A percentile compares a stretch with the other conserved stretches of the same genome.
phyloP scores from a whole-genome alignment of 2,888 invertebrate genomes.

The Melanotus villosus region DNA sequence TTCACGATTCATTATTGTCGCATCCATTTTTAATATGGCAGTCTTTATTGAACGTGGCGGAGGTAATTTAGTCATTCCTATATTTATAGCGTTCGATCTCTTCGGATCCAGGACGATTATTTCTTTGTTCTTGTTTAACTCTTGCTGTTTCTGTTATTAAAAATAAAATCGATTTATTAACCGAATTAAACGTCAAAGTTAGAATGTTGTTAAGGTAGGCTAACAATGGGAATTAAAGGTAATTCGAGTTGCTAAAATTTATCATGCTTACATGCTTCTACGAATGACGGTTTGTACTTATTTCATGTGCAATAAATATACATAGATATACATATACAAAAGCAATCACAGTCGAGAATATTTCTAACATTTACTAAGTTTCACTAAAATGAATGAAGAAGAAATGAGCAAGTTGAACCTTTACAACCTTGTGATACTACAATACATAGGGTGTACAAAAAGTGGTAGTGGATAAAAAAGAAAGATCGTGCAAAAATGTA shows the following conservation, averaged over 20 bases:
- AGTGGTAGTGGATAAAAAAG: conserved; percentile 19
- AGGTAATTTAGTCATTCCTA: conserved; percentile 98
- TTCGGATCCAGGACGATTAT: conserved; percentile 96
- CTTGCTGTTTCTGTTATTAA: conserved; percentile 80
- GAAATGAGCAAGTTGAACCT: not conserved
- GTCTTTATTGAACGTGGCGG: conserved; percentile 98
- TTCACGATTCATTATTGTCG: conserved; percentile 97
- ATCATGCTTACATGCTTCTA: conserved; percentile 8
- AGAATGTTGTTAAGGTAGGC: not conserved
- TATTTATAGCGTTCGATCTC: conserved; percentile 98
- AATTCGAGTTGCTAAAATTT: not conserved
- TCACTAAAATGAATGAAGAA: not conserved
- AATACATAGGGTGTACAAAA: not conserved
- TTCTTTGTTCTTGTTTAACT: conserved; percentile 89
- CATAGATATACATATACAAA: not conserved
- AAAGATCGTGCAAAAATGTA: conserved; percentile 51
- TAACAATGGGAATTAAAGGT: not conserved
- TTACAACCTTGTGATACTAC: not conserved
- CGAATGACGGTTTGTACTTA: not conserved
- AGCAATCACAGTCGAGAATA: too few species aligned
- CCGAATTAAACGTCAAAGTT: not conserved
- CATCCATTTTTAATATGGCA: conserved; percentile 99
- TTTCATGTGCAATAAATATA: not conserved
- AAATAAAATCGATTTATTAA: not conserved
- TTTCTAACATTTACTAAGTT: not conserved